phyloP scores from a whole-genome alignment of 2,797 vertebrate genomes.

The Tachyglossus aculeatus region DNA sequence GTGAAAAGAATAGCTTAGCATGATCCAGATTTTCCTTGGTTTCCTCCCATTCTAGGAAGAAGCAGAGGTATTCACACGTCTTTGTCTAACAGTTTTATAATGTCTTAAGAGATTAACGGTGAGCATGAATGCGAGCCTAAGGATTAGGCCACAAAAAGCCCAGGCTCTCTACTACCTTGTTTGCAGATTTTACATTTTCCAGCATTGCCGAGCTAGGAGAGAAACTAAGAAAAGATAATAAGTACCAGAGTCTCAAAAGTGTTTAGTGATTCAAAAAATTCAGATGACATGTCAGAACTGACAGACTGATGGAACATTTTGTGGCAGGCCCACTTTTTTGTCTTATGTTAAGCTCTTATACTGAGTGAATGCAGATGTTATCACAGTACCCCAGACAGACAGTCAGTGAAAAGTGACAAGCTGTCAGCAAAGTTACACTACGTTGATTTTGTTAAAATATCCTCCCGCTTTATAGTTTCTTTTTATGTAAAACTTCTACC shows the following conservation, averaged over 20 bases:
- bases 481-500: constrained; percentile 51
- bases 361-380: constrained; percentile 98
- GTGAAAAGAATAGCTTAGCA: constrained; percentile 82
- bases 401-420: constrained; percentile 85
- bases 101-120: constrained; percentile 95
- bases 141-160: constrained; percentile 91
- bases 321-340: constrained; percentile 80
- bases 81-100: constrained; percentile 87
- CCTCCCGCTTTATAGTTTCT: constrained; percentile 70
- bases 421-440: constrained; percentile 84
- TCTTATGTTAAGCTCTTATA: constrained; percentile 86
- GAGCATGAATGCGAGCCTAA: constrained; percentile 92
- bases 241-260: constrained; percentile 83
- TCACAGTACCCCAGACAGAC: constrained; percentile 85
- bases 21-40: constrained; percentile 82
- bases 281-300: constrained; percentile 84
- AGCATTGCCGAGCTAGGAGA: constrained; percentile 72
- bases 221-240: constrained; percentile 81
- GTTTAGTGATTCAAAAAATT: constrained; percentile 86
- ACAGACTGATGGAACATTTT: constrained; percentile 80
- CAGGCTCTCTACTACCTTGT: constrained; percentile 78
- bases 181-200: constrained; percentile 84
- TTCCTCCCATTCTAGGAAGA: constrained; percentile 81
- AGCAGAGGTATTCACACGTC: constrained; percentile 84
- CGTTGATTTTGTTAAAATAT: constrained; percentile 81